Base-by-base conservation (phyloP, 2,113 vertebrate genomes). In the Oxyura jamaicensis region DNA sequence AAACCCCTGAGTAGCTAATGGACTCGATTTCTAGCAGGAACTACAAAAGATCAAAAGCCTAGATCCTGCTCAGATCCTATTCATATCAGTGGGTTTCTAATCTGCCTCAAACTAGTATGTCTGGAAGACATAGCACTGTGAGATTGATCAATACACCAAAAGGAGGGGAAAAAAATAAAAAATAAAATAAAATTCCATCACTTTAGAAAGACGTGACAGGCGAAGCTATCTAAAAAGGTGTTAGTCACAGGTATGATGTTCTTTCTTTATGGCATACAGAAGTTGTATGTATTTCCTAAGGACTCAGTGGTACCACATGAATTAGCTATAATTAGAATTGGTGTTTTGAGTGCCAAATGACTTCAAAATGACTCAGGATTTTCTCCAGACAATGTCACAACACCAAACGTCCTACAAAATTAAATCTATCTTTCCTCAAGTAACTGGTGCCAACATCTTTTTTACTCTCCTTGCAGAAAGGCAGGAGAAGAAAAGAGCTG, bases 21-120 rank as follows among this genome's bases (percentile, higher is more conserved):
- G 66, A 19, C 42, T 53, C 42, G 20, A 21, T 4, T 10, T 36
- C 73, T 28, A n/a, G 10, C 5, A 35, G 2, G 28, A 66, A 48
- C 33, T 17, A 33, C 41, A 52, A 52, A 73, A 73, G 72, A 36
- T 11, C 6, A 11, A 56, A 82, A 22, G 22, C 59, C 26, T 13
- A 65, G 68, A 60, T 22, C 44, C 67, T 67, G 39, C 67, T 56
- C 17, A 60, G 52, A 23, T 87, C 31, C 74, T 28, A 13, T 12
- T 31, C 8, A 0, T 15, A 42, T 39, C 36, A 55, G 15, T 28
- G n/a, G n/a, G 25, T 13, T 73, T 77, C 0, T 0, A 48, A 26
- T 81, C 46, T 28, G 18, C 62, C 26, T 15, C 60, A 68, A 11
- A 36, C 31, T 36, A 68, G 59, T 6, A 39, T 0, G 6, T 6